A percentile compares a stretch with the other conserved stretches of the same genome.
phyloP scores from a whole-genome alignment of 2,888 invertebrate genomes.

The Ochropleura leucogaster region DNA sequence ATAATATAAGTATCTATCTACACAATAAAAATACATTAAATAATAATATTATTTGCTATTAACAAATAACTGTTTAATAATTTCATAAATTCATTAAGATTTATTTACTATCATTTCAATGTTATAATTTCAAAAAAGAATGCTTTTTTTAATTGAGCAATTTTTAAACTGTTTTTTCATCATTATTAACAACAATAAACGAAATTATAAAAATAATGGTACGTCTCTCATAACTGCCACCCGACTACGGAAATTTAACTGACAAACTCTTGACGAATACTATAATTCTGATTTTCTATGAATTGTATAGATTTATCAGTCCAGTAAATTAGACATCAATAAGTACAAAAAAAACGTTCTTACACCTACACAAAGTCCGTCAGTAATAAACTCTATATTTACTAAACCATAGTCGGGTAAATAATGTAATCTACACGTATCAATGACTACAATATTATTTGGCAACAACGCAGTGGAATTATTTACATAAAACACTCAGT shows the following conservation, averaged over 20 bases:
- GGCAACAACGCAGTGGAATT: conserved; percentile 64
- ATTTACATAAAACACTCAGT: conserved; percentile 65
- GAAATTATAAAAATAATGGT: conserved; percentile 14
- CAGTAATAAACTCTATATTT: conserved; percentile 14
- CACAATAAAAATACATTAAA: conserved; percentile 36
- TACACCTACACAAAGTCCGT: conserved; percentile 3
- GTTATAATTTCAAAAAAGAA: conserved; percentile 46
- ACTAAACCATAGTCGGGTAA: conserved; percentile 40
- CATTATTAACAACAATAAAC: conserved; percentile 22
- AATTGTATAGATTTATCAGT: conserved; percentile 8
- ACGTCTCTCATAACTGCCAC: neutral
- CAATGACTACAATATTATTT: conserved; percentile 61
- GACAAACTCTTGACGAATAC: conserved; percentile 1
- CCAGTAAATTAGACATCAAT: conserved; percentile 21
- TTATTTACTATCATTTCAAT: conserved; percentile 30
- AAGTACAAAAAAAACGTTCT: conserved; percentile 14
- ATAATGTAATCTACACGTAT: conserved; percentile 40
- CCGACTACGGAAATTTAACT: conserved; percentile 40
- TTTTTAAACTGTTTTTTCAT: conserved; percentile 34
- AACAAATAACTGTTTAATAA: conserved; percentile 51
- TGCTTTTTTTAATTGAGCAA: conserved; percentile 60
- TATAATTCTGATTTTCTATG: neutral
- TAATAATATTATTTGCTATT: conserved; percentile 7
- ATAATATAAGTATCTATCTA: conserved; percentile 39
- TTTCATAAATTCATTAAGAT: conserved; percentile 47